A percentile compares a stretch with the other conserved stretches of the same genome.
phyloP scores from a whole-genome alignment of 2,797 vertebrate species.

The Acestrorhynchus altus region DNA sequence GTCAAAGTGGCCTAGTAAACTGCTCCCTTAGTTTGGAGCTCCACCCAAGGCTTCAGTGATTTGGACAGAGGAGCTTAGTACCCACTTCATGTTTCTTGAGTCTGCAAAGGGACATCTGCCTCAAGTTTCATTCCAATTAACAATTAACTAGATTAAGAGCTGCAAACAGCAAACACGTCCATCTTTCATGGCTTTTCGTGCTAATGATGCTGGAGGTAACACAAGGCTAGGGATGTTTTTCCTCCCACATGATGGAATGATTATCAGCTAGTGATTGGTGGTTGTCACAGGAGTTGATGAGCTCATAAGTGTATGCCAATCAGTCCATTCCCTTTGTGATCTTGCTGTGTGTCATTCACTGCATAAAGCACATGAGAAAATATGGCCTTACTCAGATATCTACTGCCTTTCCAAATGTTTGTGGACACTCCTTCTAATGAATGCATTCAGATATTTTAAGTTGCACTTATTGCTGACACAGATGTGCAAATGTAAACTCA shows the following conservation, averaged over 20 bases:
- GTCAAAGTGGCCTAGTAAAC: not conserved
- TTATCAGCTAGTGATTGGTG: constrained; percentile 11
- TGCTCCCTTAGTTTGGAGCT: not conserved
- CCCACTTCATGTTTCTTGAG: not conserved
- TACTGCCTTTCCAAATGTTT: no score
- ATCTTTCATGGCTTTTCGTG: not conserved
- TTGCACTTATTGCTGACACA: no score
- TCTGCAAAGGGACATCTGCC: not conserved
- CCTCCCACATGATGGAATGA: constrained; percentile 15
- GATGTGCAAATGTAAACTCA: no score
- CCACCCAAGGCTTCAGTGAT: not conserved
- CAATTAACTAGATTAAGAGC: not conserved
- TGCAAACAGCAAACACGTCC: not conserved
- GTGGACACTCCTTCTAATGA: no score
- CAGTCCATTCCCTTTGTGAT: not conserved
- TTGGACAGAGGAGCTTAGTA: not conserved
- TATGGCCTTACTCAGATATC: not conserved
- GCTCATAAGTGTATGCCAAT: not conserved
- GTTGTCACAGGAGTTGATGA: constrained; percentile 1
- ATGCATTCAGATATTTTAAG: no score
- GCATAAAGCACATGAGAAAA: not conserved
- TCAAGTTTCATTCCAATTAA: not conserved
- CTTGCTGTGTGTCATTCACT: not conserved
- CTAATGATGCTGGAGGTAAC: constrained; percentile 1
- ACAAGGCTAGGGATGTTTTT: constrained; percentile 10